A percentile compares a stretch with the other conserved stretches of the same genome.
Conservation (phyloP, 1,140 invertebrate species). For the Danaus melanippus region DNA sequence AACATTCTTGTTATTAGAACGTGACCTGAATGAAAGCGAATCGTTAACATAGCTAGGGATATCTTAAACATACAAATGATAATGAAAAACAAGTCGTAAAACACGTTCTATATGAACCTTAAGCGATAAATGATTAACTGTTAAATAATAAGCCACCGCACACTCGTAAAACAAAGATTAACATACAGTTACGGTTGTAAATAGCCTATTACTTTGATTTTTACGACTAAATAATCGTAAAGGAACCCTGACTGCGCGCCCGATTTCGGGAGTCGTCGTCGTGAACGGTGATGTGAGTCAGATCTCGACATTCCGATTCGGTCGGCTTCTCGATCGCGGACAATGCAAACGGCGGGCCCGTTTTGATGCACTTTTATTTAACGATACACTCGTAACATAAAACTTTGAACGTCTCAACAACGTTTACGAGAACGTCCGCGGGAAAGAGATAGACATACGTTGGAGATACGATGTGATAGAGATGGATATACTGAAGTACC, state of each 20-base stretch:
- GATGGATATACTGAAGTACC: not conserved
- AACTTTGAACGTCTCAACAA: conserved; percentile 66
- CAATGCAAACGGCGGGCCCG: conserved; percentile 62
- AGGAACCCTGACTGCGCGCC: conserved; percentile 52
- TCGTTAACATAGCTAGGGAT: not conserved
- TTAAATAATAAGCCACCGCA: conserved; percentile 66
- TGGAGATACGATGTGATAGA: not conserved
- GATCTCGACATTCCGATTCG: conserved; percentile 26
- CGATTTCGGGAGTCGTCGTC: conserved; percentile 30
- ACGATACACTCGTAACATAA: conserved; percentile 67
- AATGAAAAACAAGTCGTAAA: conserved; percentile 21
- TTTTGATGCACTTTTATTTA: conserved; percentile 71
- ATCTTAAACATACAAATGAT: conserved; percentile 11
- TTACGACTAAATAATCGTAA: conserved; percentile 73
- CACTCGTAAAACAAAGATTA: conserved; percentile 71
- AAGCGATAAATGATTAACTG: conserved; percentile 65
- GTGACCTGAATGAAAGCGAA: no score
- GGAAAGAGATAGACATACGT: conserved; percentile 28
- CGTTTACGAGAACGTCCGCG: conserved; percentile 44
- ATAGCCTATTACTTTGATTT: conserved; percentile 72
- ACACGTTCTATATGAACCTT: conserved; percentile 40
- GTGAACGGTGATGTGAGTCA: conserved; percentile 13
- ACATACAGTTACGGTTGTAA: conserved; percentile 69
- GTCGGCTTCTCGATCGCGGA: conserved; percentile 50
- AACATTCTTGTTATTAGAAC: no score